Conservation (phyloP, 2,888 invertebrate genomes). For the Rugalucina vietnamica region DNA sequence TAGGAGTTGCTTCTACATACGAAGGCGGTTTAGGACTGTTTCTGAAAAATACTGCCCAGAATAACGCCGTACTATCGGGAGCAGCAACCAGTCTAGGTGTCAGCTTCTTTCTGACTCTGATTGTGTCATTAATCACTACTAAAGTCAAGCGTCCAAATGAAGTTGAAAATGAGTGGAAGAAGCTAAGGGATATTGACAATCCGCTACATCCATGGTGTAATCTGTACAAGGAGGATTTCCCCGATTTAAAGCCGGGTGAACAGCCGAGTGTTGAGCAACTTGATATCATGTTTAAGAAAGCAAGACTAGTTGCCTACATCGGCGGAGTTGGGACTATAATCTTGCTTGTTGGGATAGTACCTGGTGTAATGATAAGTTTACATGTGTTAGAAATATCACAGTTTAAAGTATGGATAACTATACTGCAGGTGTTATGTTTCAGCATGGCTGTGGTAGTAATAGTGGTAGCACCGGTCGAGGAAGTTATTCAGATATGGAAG, state of each 20-base stretch:
- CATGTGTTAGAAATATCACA: slow-evolving; percentile 66
- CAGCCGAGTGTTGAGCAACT: slow-evolving; percentile 65
- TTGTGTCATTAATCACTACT: slow-evolving; percentile 74
- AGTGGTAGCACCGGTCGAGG: slow-evolving; percentile 72
- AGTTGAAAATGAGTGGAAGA: slow-evolving; percentile 69
- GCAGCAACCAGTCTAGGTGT: slow-evolving; percentile 69
- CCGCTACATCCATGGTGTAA: slow-evolving; percentile 75
- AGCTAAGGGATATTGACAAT: slow-evolving; percentile 75
- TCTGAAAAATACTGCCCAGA: slow-evolving; percentile 69
- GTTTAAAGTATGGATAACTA: slow-evolving; percentile 70
- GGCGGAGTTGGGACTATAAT: slow-evolving; percentile 66
- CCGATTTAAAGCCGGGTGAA: slow-evolving; percentile 59
- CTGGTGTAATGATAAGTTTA: slow-evolving; percentile 71
- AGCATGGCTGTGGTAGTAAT: slow-evolving; percentile 70
- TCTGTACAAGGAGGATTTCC: slow-evolving; percentile 70
- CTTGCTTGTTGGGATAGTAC: slow-evolving; percentile 70
- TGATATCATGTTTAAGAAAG: slow-evolving; percentile 68
- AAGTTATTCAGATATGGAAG: slow-evolving; percentile 64
- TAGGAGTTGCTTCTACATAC: slow-evolving; percentile 70
- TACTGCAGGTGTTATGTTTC: slow-evolving; percentile 70
- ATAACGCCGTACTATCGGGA: slow-evolving; percentile 74
- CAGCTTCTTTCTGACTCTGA: slow-evolving; percentile 72
- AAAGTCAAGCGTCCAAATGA: slow-evolving; percentile 60
- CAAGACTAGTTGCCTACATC: slow-evolving; percentile 70
- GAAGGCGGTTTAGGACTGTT: slow-evolving; percentile 71